These are phyloP conservation scores for Tetranychus cinnabarinus DNA, from an alignment of 1,140 invertebrate genomes.

Conservation along the genomic window DNA sequence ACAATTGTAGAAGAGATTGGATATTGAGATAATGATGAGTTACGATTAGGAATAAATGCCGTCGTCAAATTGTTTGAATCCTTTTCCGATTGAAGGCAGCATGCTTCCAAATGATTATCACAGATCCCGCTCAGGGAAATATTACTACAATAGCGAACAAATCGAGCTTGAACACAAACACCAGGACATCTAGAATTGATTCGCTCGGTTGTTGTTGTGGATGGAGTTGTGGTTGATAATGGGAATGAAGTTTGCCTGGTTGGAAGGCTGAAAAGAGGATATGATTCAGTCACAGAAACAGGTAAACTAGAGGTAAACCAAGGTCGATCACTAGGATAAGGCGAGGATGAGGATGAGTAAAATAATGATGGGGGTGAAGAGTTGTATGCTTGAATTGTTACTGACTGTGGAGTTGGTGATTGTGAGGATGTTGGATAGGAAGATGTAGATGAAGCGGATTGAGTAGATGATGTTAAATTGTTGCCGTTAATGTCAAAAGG, in stretches of 20 bases:
- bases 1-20: too few species aligned
- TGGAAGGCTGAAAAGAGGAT: background rate
- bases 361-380: background rate
- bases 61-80: conserved; percentile 2
- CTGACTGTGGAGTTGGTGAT: background rate
- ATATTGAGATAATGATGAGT: too few species aligned
- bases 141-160: conserved; percentile 7
- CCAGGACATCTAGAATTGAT: conserved; percentile 8
- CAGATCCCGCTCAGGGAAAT: conserved; percentile 6
- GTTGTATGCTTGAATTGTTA: conserved; percentile 21
- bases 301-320: background rate
- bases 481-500: conserved; percentile 2
- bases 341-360: background rate
- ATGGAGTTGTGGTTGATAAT: background rate
- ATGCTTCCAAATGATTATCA: conserved; percentile 7
- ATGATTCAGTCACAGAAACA: background rate
- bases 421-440: background rate
- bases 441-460: background rate
- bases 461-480: background rate
- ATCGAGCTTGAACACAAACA: conserved; percentile 10
- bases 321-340: background rate
- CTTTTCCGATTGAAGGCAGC: conserved; percentile 11
- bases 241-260: background rate
- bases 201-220: background rate
- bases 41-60: conserved; percentile 14